A percentile compares a stretch with the other conserved stretches of the same genome.
Evolutionary conservation across 2,113 vertebrate species (phyloP).

Genomic region (Microtus richardsoni): DNA sequence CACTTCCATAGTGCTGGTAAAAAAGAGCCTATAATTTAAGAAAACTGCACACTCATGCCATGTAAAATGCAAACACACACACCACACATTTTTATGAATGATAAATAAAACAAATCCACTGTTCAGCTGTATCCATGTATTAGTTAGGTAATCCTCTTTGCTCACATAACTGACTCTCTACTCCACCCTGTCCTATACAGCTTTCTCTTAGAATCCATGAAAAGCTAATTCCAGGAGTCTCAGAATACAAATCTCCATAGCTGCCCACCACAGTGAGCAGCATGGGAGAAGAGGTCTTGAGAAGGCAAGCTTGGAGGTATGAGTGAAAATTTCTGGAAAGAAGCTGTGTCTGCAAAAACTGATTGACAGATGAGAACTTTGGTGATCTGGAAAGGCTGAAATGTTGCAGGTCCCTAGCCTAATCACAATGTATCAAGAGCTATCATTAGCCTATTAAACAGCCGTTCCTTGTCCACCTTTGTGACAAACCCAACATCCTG

Average conservation of each 20-base stretch:
- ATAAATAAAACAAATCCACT: not conserved
- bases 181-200: not conserved
- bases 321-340: not conserved
- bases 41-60: not conserved
- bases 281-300: not conserved
- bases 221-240: not conserved
- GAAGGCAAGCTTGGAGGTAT: not conserved
- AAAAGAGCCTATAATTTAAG: not conserved
- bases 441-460: not conserved
- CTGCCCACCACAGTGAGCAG: no score
- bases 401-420: not conserved
- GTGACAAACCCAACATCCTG: not conserved
- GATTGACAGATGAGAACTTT: not conserved
- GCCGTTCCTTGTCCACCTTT: not conserved
- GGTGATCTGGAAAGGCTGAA: not conserved
- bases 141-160: not conserved
- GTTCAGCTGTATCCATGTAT: not conserved
- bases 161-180: not conserved
- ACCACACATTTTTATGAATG: not conserved
- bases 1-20: not conserved
- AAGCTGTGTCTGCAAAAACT: not conserved
- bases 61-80: not conserved
- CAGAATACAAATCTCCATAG: not conserved
- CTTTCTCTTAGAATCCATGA: no score
- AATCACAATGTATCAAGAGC: not conserved